These are phyloP conservation scores for Butorides virescens DNA, from an alignment of 2,113 vertebrate species.

Conservation along the genomic window DNA sequence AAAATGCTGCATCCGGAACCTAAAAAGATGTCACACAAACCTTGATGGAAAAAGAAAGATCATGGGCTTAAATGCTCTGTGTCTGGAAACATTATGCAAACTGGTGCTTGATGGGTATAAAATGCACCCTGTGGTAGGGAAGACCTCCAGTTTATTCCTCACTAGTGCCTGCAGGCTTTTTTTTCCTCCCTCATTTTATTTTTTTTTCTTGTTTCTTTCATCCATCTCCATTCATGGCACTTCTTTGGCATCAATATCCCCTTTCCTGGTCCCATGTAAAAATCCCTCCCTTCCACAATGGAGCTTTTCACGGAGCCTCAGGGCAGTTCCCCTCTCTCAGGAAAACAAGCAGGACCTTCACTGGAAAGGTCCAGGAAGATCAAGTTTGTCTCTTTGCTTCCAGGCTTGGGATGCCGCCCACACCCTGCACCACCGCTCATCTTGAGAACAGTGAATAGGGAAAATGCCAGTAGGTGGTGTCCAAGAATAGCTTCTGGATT, in stretches of 20 bases:
- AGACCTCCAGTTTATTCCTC: neutral
- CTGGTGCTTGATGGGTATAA: neutral
- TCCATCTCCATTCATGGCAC: accelerated
- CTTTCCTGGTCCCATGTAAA: neutral
- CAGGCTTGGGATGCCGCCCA: neutral
- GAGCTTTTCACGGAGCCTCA: neutral
- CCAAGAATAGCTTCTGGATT: slow-evolving; percentile 33
- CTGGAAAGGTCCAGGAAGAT: neutral
- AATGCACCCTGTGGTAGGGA: neutral
- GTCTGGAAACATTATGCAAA: neutral
- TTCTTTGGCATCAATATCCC: neutral
- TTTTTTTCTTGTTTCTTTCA: neutral
- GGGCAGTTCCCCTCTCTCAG: neutral
- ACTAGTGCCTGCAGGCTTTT: neutral
- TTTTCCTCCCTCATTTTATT: neutral
- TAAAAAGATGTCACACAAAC: neutral
- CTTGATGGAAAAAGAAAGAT: neutral
- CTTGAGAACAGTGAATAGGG: neutral
- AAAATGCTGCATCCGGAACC: neutral
- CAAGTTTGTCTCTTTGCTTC: neutral
- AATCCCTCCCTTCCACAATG: neutral
- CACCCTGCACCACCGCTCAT: neutral
- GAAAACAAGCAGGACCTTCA: neutral
- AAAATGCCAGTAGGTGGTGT: slow-evolving; percentile 49
- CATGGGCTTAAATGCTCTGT: neutral